phyloP scores from a whole-genome alignment of 2,113 vertebrate species.

The Aegotheles bennettii region DNA sequence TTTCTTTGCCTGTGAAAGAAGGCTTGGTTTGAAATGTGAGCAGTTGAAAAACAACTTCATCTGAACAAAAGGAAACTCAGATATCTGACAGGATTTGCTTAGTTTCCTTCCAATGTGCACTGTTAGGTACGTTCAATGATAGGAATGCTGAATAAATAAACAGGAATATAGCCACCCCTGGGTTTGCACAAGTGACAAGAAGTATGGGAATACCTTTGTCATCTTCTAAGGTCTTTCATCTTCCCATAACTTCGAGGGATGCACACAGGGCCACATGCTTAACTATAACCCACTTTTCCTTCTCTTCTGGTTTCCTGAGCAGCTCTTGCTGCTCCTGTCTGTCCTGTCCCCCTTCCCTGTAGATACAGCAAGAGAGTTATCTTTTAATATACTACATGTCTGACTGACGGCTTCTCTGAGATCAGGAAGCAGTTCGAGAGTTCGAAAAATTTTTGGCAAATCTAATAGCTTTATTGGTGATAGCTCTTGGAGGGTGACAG shows the following conservation, averaged over 20 bases:
- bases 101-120: background rate
- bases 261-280: background rate
- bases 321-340: background rate
- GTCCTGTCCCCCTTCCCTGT: background rate
- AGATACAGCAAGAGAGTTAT: background rate
- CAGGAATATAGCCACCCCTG: background rate
- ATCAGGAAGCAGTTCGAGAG: background rate
- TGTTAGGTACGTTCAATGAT: background rate
- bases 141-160: background rate
- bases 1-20: background rate
- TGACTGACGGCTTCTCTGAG: background rate
- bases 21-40: background rate
- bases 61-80: background rate
- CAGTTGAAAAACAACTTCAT: background rate
- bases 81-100: background rate
- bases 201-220: background rate
- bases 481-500: background rate
- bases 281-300: background rate
- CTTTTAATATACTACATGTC: background rate
- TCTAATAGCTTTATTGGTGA: background rate
- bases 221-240: background rate
- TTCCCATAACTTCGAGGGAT: background rate
- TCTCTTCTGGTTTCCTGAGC: background rate
- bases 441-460: background rate
- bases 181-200: background rate